Evolutionary conservation across 2,113 vertebrate species (phyloP).

Genomic region (Mionectes macconnelli): DNA sequence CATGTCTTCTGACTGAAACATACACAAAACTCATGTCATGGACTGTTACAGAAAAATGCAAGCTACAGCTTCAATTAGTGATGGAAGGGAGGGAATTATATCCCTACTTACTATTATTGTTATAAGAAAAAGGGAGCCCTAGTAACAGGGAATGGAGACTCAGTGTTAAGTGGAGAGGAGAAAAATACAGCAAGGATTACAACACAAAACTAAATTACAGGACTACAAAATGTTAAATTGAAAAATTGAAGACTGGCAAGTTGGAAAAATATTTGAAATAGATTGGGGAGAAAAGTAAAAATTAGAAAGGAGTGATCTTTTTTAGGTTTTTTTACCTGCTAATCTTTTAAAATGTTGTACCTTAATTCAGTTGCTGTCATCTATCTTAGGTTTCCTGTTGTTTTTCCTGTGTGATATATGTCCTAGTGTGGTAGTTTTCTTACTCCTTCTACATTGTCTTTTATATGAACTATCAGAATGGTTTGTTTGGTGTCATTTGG

Average conservation of each 20-base stretch:
- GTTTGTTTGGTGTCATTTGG: neutral
- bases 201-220: neutral
- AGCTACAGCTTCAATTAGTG: neutral
- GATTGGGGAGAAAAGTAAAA: rapidly evolving
- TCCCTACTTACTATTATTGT: neutral
- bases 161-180: neutral
- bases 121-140: neutral
- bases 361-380: neutral
- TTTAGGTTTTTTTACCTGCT: neutral
- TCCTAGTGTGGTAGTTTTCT: neutral
- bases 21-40: neutral
- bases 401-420: neutral
- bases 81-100: neutral
- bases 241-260: neutral
- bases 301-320: neutral
- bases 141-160: neutral
- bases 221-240: neutral
- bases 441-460: neutral
- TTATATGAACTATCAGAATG: neutral
- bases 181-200: neutral
- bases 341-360: neutral
- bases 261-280: neutral
- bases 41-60: neutral
- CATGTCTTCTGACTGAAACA: neutral
- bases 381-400: neutral